Evolutionary conservation across 2,113 vertebrate species (phyloP).

Genomic region (Tenrec ecaudatus): DNA sequence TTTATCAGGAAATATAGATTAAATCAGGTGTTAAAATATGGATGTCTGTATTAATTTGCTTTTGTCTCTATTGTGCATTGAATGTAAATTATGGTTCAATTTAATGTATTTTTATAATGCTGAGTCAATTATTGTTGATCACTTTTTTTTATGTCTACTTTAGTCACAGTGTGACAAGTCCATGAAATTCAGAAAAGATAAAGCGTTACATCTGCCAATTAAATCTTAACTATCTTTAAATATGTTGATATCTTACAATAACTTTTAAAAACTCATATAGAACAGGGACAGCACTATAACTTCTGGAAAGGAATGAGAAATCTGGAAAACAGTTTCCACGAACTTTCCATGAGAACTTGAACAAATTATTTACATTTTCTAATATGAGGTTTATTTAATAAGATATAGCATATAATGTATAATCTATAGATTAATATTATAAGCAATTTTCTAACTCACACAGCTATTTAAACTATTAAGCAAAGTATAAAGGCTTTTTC

Average conservation of each 20-base stretch:
- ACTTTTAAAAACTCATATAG: not conserved
- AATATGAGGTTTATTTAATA: not conserved
- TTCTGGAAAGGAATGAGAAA: not conserved
- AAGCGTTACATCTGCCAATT: conserved; percentile 27
- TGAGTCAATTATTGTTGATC: not conserved
- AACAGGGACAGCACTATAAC: not conserved
- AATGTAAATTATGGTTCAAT: not conserved
- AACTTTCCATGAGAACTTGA: not conserved
- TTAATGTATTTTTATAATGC: too few relatives aligned
- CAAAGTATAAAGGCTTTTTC: conserved; percentile 19
- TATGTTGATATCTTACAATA: conserved; percentile 9
- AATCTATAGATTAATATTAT: not conserved
- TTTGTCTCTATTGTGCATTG: not conserved
- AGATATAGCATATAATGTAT: not conserved
- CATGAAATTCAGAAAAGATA: conserved; percentile 20
- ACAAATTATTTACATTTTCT: conserved; percentile 21
- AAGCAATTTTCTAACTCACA: conserved; percentile 6
- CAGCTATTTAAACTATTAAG: not conserved
- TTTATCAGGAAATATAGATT: not conserved
- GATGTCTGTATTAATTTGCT: not conserved
- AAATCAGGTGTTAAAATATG: conserved; percentile 1
- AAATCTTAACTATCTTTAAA: conserved; percentile 34
- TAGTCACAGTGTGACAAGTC: not conserved
- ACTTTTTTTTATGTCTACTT: not conserved
- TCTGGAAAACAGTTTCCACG: not conserved